Evolutionary conservation across 1,140 invertebrate genomes (phyloP).

Genomic region (Pissodes strobi): DNA sequence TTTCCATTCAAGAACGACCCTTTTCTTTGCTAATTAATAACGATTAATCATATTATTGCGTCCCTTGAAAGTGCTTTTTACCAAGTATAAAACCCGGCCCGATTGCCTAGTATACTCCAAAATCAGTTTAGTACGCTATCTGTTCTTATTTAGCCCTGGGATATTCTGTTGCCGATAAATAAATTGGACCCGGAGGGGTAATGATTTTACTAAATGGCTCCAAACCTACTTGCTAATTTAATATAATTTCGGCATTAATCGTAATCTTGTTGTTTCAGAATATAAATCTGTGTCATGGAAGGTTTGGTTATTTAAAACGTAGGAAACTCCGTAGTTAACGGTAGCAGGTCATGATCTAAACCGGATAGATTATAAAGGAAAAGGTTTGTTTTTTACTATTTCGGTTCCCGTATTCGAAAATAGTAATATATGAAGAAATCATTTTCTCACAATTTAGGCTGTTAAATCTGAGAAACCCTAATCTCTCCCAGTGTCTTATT

Average conservation of each 20-base stretch:
- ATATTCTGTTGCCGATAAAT: conserved; percentile 29
- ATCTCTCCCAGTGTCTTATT: no score
- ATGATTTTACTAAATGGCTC: conserved; percentile 28
- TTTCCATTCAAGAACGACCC: conserved; percentile 22
- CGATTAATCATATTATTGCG: conserved; percentile 37
- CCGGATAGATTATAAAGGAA: no score
- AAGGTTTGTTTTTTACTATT: no score
- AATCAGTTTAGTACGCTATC: conserved; percentile 25
- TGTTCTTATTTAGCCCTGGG: conserved; percentile 25
- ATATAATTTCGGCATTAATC: conserved; percentile 15
- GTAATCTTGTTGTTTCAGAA: background rate
- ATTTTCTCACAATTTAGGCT: no score
- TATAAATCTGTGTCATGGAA: no score
- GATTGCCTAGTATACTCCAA: conserved; percentile 23
- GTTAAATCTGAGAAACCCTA: no score
- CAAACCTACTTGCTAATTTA: conserved; percentile 30
- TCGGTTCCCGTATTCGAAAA: no score
- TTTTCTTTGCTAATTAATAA: conserved; percentile 37
- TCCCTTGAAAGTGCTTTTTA: conserved; percentile 26
- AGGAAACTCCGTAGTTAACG: no score
- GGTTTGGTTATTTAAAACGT: no score
- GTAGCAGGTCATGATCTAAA: no score
- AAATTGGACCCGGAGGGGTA: conserved; percentile 22
- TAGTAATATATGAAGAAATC: no score
- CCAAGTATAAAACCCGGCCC: conserved; percentile 12